These are phyloP conservation scores for Chaetops frenatus DNA, from an alignment of 2,113 vertebrate genomes.

Conservation along the genomic window DNA sequence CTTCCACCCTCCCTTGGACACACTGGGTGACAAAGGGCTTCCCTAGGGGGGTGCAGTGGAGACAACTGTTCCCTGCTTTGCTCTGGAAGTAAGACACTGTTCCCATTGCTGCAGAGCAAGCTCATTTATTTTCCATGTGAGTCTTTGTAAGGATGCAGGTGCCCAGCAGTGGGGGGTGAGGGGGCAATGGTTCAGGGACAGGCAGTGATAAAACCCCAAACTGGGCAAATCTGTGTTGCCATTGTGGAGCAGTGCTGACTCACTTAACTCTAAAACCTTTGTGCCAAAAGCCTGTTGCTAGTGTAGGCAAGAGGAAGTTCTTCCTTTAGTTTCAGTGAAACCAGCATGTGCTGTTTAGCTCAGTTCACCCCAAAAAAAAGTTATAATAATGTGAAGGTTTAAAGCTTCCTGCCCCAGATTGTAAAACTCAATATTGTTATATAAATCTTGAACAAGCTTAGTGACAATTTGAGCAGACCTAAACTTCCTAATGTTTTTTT, in stretches of 20 bases:
- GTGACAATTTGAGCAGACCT: background rate
- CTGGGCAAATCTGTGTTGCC: background rate
- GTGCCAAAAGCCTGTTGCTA: background rate
- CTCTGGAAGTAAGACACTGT: background rate
- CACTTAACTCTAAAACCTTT: background rate
- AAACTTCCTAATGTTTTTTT: background rate
- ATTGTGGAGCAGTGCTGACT: background rate
- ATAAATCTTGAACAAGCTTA: background rate
- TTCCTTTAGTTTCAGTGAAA: background rate
- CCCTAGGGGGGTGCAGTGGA: background rate
- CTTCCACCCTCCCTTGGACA: background rate
- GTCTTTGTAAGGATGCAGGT: background rate
- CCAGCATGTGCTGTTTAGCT: accelerated
- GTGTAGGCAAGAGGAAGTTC: background rate
- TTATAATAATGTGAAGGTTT: background rate
- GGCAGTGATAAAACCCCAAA: background rate
- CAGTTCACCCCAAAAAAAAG: background rate
- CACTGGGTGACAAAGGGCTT: background rate
- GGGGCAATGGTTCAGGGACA: background rate
- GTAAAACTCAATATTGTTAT: background rate
- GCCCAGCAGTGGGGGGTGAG: accelerated
- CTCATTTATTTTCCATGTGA: background rate
- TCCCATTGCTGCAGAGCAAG: background rate
- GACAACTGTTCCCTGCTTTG: background rate
- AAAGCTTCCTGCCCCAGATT: background rate